Evolutionary conservation across 2,113 vertebrate genomes (phyloP), one percentile per base, ranked within the genome.

Genomic region (Enhydra lutris): DNA sequence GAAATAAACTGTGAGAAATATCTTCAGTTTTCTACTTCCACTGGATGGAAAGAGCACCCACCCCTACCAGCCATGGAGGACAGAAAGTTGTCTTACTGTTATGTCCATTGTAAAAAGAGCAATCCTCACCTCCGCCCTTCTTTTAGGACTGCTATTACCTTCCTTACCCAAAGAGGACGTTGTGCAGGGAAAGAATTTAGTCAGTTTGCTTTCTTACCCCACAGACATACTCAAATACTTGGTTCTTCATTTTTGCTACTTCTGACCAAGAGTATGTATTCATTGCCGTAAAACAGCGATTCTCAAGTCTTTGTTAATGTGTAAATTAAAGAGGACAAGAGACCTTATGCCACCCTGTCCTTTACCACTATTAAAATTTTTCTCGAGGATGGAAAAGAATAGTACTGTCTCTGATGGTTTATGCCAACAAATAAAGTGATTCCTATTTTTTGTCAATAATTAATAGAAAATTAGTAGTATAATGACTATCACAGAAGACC

Each of bases 251-350:
- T 67, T 92, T 74, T 92, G 3, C 24, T 96, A 45, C 29, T 17
- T 96, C n/a, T 94, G 34, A 67, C 50, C 29, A 47, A 85, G 69
- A 81, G 17, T 74, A 31, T 85, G 1, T 59, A 52, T 81, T 39
- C 88, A 39, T 90, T 92, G 23, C 36, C 86, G 11, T 67, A 90
- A 94, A 94, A 59, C 36, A 96, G 14, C 39, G n/a, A 59, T 96
- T 95, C 63, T 47, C 20, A 90, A 88, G 20, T 79, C 52, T 93
- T 87, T 63, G 69, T 85, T 89, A 94, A 74, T 93, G 55, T 93
- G 18, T 83, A 84, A 76, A 96, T 74, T 83, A 42, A 88, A 15
- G 3, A 89, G 7, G 31, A 83, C 90, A 81, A 71, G 93, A 57
- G 29, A 7, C 20, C 42, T 83, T 91, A 34, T 81, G 17, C 7